Evolutionary conservation across 2,888 invertebrate species (phyloP), one percentile per base, ranked within the genome.

Genomic region (Fragum fragum): DNA sequence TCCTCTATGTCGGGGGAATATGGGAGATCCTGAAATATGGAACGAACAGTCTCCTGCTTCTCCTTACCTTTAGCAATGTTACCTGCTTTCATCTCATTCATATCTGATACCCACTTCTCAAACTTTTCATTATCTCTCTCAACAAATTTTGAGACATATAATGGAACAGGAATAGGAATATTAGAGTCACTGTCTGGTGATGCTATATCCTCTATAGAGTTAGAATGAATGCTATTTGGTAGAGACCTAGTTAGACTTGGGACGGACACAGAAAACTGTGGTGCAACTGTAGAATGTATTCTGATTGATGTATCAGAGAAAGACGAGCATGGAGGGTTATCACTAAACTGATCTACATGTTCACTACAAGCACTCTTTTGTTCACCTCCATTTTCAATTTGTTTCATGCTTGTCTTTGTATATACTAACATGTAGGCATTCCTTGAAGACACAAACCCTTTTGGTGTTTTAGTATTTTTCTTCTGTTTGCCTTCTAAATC

Each of bases 351-450:
- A 9, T 42, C 66, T 29, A 14, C 1, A 29, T 29, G 5, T 42
- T n/a, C 2, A 39, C 39, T 39, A 42, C 16, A 21, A n/a, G 42
- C 28, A 21, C 6, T 36, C 11, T 42, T n/a, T 42, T 5, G 29
- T 28, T 3, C 21, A 28, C 47, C 3, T 7, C 32, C 53, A n/a
- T 29, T 26, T 29, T 18, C 53, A 7, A 70, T 16, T 26, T 0
- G 11, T 36, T 70, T 21, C 28, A 6, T 53, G 26, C 14, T 47
- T 28, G 39, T 42, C 23, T 76, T 80, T 39, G 95, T 95, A 90
- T 96, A 96, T 1, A 96, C 96, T 87, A 96, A 93, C 96, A 96
- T 96, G 89, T 96, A 96, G 0, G 96, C 96, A 83, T 96, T 96
- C 79, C 95, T 95, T 1, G 96, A 96, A 0, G 95, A 94, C 63